A percentile compares a stretch with the other conserved stretches of the same genome.
Conservation (phyloP, 2,888 invertebrate species). For the Argyresthia goedartella region DNA sequence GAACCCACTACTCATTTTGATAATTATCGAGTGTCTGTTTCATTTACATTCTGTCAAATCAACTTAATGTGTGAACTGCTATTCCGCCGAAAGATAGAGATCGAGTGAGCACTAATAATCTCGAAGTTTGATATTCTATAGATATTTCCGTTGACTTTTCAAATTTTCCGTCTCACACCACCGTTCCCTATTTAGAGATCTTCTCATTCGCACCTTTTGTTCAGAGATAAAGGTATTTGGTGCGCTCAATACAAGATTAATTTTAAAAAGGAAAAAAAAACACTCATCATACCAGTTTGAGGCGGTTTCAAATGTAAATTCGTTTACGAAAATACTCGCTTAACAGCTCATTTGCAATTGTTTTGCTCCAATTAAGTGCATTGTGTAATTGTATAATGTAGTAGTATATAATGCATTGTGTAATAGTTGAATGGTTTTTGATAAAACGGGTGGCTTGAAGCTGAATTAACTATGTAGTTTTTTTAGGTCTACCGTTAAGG, state of each 20-base stretch:
- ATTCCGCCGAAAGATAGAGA: too few species aligned
- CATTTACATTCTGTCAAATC: conserved; percentile 25
- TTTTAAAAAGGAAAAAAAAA: neutral
- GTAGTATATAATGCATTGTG: neutral
- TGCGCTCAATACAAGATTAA: too few species aligned
- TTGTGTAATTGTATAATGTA: conserved; percentile 17
- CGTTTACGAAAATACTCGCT: neutral
- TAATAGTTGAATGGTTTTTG: neutral
- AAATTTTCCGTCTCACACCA: too few species aligned
- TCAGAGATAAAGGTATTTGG: too few species aligned
- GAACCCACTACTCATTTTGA: neutral
- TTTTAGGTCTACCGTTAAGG: too few species aligned
- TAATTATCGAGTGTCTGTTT: neutral
- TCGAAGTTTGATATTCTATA: too few species aligned
- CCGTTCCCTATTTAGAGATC: too few species aligned
- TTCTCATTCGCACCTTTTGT: too few species aligned
- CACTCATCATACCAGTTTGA: neutral
- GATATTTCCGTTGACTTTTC: too few species aligned
- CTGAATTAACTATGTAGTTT: too few species aligned
- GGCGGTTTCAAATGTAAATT: conserved; percentile 1
- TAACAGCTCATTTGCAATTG: neutral
- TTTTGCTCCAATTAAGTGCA: conserved; percentile 10
- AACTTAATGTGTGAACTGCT: too few species aligned
- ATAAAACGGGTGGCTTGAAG: neutral
- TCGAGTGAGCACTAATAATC: too few species aligned